Percentiles rank a stretch among this genome's conserved stretches.
phyloP scores from a whole-genome alignment of 2,797 vertebrate species.

The Megaceryle alcyon region DNA sequence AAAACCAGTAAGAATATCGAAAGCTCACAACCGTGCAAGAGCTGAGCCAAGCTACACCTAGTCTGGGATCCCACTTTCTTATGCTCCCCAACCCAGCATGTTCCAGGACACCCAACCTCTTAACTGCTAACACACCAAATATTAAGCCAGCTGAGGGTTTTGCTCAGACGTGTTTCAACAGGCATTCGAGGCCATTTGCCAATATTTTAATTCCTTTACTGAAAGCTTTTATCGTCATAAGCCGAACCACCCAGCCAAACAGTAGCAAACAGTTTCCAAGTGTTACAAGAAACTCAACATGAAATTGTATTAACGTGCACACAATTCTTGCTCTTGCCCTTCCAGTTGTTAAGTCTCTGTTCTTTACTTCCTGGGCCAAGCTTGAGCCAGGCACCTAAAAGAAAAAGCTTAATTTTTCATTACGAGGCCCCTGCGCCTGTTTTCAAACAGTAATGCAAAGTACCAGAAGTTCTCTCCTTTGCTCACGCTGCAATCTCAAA shows the following conservation, averaged over 20 bases:
- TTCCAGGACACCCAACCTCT: not conserved
- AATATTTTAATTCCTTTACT: conserved; percentile 45
- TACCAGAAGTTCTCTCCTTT: not conserved
- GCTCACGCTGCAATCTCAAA: not conserved
- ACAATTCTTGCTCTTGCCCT: not conserved
- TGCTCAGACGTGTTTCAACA: conserved; percentile 40
- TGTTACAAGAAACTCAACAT: not conserved
- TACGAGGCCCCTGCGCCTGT: not conserved
- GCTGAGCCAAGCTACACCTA: not conserved
- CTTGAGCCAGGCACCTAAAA: conserved; percentile 11
- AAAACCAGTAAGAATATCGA: not conserved
- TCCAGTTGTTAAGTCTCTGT: not conserved
- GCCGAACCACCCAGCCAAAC: not conserved
- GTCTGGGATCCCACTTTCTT: not conserved
- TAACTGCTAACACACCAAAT: not conserved
- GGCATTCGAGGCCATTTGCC: conserved; percentile 13
- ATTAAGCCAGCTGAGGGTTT: not conserved
- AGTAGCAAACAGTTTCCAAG: not conserved
- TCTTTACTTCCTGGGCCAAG: not conserved
- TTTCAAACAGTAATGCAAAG: not conserved
- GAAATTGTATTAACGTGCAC: not conserved
- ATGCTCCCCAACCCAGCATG: not conserved
- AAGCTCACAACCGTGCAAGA: not conserved
- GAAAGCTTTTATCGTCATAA: not conserved
- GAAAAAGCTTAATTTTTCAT: conserved; percentile 38